Conservation (phyloP, 2,113 vertebrate genomes). For the Cheirogaleus medius region DNA sequence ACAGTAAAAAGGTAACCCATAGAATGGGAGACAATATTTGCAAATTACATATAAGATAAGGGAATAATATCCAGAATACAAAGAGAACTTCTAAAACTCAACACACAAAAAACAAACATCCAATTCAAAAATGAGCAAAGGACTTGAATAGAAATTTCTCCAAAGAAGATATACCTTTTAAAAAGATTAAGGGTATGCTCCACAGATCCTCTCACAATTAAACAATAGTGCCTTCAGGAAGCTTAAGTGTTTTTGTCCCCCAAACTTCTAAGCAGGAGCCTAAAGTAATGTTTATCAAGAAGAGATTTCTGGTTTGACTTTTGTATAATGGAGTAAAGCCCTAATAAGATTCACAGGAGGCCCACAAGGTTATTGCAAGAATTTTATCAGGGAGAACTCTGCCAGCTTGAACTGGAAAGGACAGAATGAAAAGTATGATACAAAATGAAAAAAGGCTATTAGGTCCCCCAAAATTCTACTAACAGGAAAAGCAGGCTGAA, state of each 20-base stretch:
- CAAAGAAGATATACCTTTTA: neutral
- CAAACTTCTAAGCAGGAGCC: neutral
- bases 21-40: neutral
- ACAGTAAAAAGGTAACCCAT: neutral
- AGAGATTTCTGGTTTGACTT: neutral
- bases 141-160: neutral
- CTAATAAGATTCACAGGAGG: neutral
- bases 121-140: neutral
- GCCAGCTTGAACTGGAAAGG: neutral
- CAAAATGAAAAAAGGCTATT: neutral
- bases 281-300: neutral
- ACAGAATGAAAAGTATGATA: neutral
- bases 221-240: neutral
- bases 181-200: neutral
- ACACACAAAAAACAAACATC: neutral
- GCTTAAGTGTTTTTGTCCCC: neutral
- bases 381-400: neutral
- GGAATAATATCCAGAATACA: neutral
- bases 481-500: neutral
- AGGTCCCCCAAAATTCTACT: neutral
- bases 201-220: neutral
- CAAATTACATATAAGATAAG: neutral
- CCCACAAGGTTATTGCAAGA: neutral
- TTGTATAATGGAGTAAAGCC: neutral
- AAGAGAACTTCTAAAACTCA: neutral